Evolutionary conservation across 2,888 invertebrate genomes (phyloP).

Genomic region (Alloplasta piceator): DNA sequence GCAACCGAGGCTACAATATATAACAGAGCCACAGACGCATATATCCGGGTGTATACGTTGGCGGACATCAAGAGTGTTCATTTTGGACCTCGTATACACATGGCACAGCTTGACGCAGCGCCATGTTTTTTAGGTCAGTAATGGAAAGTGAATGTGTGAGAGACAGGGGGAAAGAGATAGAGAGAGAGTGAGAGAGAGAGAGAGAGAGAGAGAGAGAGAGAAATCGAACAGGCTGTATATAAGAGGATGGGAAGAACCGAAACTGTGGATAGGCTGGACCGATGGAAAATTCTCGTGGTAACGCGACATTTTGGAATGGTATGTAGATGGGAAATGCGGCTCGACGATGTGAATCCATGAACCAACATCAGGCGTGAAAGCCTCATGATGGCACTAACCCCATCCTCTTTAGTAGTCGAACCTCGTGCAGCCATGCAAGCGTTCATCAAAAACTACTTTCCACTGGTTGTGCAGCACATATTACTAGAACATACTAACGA

Average conservation of each 20-base stretch:
- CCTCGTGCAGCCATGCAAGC: constrained; percentile 1
- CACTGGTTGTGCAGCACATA: constrained; percentile 20
- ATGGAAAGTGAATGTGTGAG: constrained; percentile 25
- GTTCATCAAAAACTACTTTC: constrained; percentile 56
- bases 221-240: background rate
- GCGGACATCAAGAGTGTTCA: constrained; percentile 8
- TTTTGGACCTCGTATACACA: constrained; percentile 1
- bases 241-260: background rate
- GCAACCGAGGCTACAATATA: constrained; percentile 10
- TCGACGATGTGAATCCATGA: constrained; percentile 33
- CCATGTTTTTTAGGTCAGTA: constrained; percentile 55
- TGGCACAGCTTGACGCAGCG: background rate
- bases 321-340: constrained; percentile 45
- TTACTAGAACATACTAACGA: constrained; percentile 72
- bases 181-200: background rate
- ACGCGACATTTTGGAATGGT: constrained; percentile 50
- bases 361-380: constrained; percentile 21
- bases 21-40: background rate
- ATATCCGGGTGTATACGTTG: background rate
- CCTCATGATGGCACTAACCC: constrained; percentile 27
- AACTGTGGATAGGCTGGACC: constrained; percentile 17
- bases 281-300: constrained; percentile 33
- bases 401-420: constrained; percentile 11
- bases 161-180: too few relatives aligned
- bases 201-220: background rate